Evolutionary conservation across 2,888 invertebrate species (phyloP).

Genomic region (Asteroscopus sphinx): DNA sequence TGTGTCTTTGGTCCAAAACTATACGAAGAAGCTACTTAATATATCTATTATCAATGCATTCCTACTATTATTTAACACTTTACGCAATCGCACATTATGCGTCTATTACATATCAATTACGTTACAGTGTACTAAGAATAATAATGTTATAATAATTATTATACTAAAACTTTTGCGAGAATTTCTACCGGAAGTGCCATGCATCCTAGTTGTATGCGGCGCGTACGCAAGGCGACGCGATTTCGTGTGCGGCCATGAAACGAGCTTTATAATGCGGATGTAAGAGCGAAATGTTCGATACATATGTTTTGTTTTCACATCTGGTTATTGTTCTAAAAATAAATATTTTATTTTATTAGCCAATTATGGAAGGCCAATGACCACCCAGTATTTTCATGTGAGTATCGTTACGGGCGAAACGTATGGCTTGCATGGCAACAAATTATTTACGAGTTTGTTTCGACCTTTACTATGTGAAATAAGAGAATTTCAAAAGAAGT

Average conservation of each 20-base stretch:
- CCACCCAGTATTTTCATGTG: too few species aligned
- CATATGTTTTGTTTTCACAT: constrained; percentile 25
- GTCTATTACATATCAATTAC: constrained; percentile 38
- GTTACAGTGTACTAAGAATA: constrained; percentile 25
- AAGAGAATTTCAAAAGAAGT: too few species aligned
- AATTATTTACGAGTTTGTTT: too few species aligned
- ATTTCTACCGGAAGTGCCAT: constrained; percentile 75
- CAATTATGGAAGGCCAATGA: neutral
- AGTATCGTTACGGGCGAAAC: too few species aligned
- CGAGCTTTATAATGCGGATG: constrained; percentile 46
- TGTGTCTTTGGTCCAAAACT: neutral
- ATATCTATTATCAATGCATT: too few species aligned
- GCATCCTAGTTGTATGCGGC: constrained; percentile 55
- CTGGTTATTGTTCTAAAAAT: constrained; percentile 1
- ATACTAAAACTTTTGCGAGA: constrained; percentile 49
- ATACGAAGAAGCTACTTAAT: neutral
- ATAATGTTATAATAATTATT: constrained; percentile 30
- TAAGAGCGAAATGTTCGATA: constrained; percentile 30
- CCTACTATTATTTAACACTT: constrained; percentile 43
- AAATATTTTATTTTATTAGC: neutral
- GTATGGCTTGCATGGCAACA: too few species aligned
- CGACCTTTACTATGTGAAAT: too few species aligned
- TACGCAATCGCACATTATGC: constrained; percentile 46
- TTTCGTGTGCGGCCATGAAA: constrained; percentile 66
- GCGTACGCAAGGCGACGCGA: constrained; percentile 60